A percentile compares a stretch with the other conserved stretches of the same genome.
Evolutionary conservation across 2,888 invertebrate genomes (phyloP).

Genomic region (Galerucella nymphaeae): DNA sequence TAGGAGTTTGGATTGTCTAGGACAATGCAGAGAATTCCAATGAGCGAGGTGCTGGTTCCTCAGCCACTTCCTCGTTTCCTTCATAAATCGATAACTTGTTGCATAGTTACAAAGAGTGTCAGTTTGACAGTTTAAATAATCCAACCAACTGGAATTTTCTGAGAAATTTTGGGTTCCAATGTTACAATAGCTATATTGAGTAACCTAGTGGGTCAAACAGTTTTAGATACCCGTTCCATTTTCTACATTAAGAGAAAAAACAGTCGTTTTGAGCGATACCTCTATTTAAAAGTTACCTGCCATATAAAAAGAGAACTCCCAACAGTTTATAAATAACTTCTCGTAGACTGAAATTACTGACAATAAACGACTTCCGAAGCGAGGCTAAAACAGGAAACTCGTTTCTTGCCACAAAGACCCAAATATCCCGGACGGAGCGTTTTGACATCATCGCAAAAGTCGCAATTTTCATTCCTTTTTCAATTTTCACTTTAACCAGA

Average conservation of each 20-base stretch:
- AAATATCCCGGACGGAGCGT: constrained; percentile 27
- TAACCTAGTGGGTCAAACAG: neutral
- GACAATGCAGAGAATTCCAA: too few relatives aligned
- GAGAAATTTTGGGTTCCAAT: too few relatives aligned
- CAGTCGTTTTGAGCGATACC: neutral
- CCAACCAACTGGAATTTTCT: too few relatives aligned
- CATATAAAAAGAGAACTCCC: constrained; percentile 8
- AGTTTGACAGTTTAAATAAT: too few relatives aligned
- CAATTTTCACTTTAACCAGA: constrained; percentile 7
- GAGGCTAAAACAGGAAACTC: constrained; percentile 34
- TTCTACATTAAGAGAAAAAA: neutral
- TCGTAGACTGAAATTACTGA: constrained; percentile 26
- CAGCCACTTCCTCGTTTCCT: too few relatives aligned
- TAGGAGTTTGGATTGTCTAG: too few relatives aligned
- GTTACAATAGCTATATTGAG: neutral
- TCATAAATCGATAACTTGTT: too few relatives aligned
- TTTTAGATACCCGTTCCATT: neutral
- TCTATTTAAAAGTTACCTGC: constrained; percentile 15
- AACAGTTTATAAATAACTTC: constrained; percentile 29
- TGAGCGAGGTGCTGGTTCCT: too few relatives aligned
- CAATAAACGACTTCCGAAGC: constrained; percentile 30
- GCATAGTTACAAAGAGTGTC: too few relatives aligned
- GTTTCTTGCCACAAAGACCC: constrained; percentile 32
- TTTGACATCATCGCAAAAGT: constrained; percentile 31
- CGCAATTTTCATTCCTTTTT: constrained; percentile 23